Base-by-base conservation (phyloP, 2,888 invertebrate species). In the Eurytoma californica region DNA sequence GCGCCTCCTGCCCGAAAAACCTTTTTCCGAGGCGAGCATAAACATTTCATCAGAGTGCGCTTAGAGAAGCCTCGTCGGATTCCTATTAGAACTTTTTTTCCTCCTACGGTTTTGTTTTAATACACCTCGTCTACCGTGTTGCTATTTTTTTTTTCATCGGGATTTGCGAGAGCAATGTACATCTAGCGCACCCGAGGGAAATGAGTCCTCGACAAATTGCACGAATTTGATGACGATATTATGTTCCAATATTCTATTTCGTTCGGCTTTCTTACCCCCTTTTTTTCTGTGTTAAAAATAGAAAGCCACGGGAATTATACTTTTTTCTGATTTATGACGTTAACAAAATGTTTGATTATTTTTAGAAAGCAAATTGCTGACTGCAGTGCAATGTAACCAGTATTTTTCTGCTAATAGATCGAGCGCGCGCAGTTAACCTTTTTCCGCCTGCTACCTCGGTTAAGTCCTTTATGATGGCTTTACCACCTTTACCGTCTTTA, bases 11-110 rank as follows among this genome's bases (percentile, higher is more conserved):
- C 13, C 57, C 18, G 20, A 57, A 72, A 67, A 75, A 20, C 20
- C 60, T 75, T 72, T 74, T 39, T 67, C 55, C 57, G 30, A 51
- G 68, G 61, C 67, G 67, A 13, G 51, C 68, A 55, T 76, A 80
- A 76, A 76, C 67, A 80, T 80, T 80, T 80, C 70, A 80, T 80
- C 67, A 24, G 67, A 14, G 69, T 53, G 18, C 61, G 55, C 47
- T 79, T 67, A 57, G 53, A 67, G 55, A 39, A 18, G 24, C 30
- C 28, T 47, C 72, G 39, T 63, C 16, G 63, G 68, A 77, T 77
- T 72, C 68, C 20, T 73, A 77, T 77, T 77, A 73, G 63, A 58
- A 30, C 39, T 76, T 69, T 61, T 72, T 61, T 55, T 65, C 72
- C 60, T 68, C 49, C 28, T 57, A 18, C 55, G 18, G 49, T 18